Percentiles rank a stretch among this genome's conserved stretches.
phyloP scores from a whole-genome alignment of 2,888 invertebrate species.

The Electrophaes corylata region DNA sequence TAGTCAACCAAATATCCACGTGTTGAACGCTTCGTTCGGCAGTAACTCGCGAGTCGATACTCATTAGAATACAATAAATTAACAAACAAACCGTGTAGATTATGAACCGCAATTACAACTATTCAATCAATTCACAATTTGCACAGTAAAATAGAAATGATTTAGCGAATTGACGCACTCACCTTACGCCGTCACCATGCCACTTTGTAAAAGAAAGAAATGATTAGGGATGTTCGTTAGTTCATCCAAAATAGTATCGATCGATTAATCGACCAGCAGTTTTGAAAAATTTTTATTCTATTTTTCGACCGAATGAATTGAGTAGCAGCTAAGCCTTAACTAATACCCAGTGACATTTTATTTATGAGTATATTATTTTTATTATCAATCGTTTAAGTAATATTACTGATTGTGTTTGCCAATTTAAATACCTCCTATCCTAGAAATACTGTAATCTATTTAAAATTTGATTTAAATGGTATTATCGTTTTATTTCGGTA shows the following conservation, averaged over 20 bases:
- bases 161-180: conserved; percentile 61
- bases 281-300: too few relatives aligned
- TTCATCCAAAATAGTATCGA: not conserved
- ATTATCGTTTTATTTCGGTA: too few relatives aligned
- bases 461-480: too few relatives aligned
- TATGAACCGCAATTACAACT: conserved; percentile 7
- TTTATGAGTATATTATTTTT: too few relatives aligned
- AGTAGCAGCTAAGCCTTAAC: too few relatives aligned
- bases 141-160: conserved; percentile 48
- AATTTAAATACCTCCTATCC: too few relatives aligned
- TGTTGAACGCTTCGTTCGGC: conserved; percentile 25
- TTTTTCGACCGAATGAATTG: too few relatives aligned
- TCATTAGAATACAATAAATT: not conserved
- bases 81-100: not conserved
- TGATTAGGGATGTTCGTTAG: not conserved
- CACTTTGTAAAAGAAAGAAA: conserved; percentile 75
- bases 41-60: conserved; percentile 18
- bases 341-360: too few relatives aligned
- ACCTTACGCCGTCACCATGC: conserved; percentile 83
- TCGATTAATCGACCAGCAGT: too few relatives aligned
- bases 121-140: conserved; percentile 36
- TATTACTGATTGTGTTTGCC: too few relatives aligned
- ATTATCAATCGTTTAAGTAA: too few relatives aligned
- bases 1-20: conserved; percentile 32
- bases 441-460: too few relatives aligned